Evolutionary conservation across 1,140 invertebrate species (phyloP), one percentile per base, ranked within the genome.

Genomic region (Aricia agestis): DNA sequence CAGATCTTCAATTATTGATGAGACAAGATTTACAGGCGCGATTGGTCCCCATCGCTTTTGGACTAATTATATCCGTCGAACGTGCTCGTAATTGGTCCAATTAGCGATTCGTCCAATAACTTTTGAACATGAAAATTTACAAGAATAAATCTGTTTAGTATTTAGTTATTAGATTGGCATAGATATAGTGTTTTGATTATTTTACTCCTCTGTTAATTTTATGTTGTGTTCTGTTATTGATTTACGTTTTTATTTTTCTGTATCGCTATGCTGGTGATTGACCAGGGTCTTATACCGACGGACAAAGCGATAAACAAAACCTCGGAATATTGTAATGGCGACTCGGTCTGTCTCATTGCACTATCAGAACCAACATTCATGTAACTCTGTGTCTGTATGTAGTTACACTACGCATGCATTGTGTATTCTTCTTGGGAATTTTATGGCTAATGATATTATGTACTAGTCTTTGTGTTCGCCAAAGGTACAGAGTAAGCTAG

Each of bases 261-360:
- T 79, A 72, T 79, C 77, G 81, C 82, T 79, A 82, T 80, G 79
- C 82, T 79, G 81, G 79, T 77, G 69, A 78, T 78, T 78, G 74
- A 80, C 80, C 85, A 90, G 88, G 88, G 85, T 86, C 86, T 87
- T 84, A 89, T 90, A 82, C 83, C 86, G 83, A 82, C 88, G 86
- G 86, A 88, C 79, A 90, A 89, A 89, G 87, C 86, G 82, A 90
- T 88, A 82, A 90, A 87, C 86, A 86, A 89, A 88, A 76, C 86
- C 75, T 88, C 88, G 82, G 82, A 81, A 82, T 83, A 83, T 79
- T 82, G 82, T 82, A 82, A 83, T 82, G 86, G 86, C 82, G 86
- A 84, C 82, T 87, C 86, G 88, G 88, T 90, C 88, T 89, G 88
- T 88, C 86, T 89, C 86, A 81, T 85, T 86, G 82, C 85, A 85